Base-by-base conservation (phyloP, 2,888 invertebrate species). In the Tetramorium bicarinatum region DNA sequence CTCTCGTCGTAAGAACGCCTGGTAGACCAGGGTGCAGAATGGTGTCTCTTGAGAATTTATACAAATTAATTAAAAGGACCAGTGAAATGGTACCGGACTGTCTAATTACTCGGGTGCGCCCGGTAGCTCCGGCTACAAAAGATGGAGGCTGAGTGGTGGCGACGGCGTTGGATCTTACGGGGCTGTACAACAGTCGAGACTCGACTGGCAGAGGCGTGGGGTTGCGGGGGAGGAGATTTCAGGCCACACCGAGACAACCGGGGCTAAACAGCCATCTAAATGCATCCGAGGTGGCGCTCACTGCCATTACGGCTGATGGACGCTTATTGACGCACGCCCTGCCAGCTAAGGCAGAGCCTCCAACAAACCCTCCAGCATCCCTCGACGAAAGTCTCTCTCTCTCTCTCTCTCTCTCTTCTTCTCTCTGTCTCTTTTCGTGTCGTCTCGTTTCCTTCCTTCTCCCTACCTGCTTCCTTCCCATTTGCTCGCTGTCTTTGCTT, bases 231-330 rank as follows among this genome's bases (percentile, higher is more conserved):
- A 87, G 88, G 83, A 88, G 87, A 86, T 87, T 87, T 90, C 92
- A 92, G 91, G 93, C 91, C 93, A 93, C 92, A 92, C 92, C 93
- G 93, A 95, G 94, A 94, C 95, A 95, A 94, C 93, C 93, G 92
- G 92, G 93, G 94, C 94, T 95, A 95, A 95, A 95, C 94, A 95
- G 95, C 94, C 94, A 95, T 95, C 94, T 95, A 95, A 95, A 95
- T 95, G 95, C 95, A 95, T 94, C 95, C 94, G 94, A 95, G 94
- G 95, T 95, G 94, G 94, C 93, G 94, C 94, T 93, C 94, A 92
- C 95, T 95, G 94, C 95, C 94, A 95, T 95, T 95, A 95, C 93
- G 93, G 93, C 94, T 95, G 95, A 95, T 95, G 94, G 95, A 95
- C 95, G 95, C 95, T 95, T 95, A 95, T 95, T 95, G 95, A 95